A percentile compares a stretch with the other conserved stretches of the same genome.
phyloP scores from a whole-genome alignment of 1,140 invertebrate genomes.

The Lepeophtheirus salmonis region DNA sequence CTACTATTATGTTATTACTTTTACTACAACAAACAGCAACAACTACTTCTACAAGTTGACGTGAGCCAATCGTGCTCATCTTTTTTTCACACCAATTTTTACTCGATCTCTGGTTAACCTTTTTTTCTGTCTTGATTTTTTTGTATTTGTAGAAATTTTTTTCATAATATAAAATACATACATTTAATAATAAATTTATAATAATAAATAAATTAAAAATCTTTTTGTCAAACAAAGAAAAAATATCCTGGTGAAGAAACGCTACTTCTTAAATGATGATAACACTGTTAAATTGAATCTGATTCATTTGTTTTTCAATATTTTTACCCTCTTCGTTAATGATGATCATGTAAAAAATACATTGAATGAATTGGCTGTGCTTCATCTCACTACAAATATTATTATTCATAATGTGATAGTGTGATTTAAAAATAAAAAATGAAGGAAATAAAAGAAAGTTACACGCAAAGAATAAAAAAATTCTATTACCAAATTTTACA shows the following conservation, averaged over 20 bases:
- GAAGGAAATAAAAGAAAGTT: not conserved
- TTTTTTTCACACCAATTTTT: too few relatives aligned
- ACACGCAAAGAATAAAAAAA: not conserved
- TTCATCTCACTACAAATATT: too few relatives aligned
- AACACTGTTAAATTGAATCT: not conserved
- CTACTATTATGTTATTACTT: not conserved
- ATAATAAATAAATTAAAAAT: not conserved
- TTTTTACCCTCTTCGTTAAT: not conserved
- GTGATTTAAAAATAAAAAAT: not conserved
- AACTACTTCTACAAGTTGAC: too few relatives aligned
- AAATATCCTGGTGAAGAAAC: not conserved
- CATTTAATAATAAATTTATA: not conserved
- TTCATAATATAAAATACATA: not conserved
- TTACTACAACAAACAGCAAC: too few relatives aligned
- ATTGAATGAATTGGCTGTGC: not conserved
- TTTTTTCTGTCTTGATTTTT: not conserved
- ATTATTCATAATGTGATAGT: not conserved
- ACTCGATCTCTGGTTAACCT: not conserved
- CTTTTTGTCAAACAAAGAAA: not conserved
- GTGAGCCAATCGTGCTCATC: too few relatives aligned
- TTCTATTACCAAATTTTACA: too few relatives aligned
- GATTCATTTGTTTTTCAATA: not conserved
- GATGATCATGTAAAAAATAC: not conserved
- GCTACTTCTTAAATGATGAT: not conserved
- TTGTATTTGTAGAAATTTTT: not conserved